phyloP scores from a whole-genome alignment of 2,797 vertebrate genomes.

The Neostethus bicornis region DNA sequence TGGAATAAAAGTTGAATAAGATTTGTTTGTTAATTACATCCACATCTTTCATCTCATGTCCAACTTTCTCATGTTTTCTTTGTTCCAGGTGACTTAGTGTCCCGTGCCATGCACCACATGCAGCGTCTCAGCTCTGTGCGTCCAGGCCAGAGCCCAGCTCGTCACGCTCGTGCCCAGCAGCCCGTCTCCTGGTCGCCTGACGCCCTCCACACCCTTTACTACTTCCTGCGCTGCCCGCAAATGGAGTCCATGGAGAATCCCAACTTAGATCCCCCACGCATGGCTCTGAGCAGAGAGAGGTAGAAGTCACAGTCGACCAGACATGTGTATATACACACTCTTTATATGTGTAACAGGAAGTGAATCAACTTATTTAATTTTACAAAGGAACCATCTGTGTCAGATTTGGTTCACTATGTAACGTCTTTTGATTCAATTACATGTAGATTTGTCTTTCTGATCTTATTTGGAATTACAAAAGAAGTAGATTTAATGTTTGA shows the following conservation, averaged over 20 bases:
- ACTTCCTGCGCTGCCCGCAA: conserved; percentile 96
- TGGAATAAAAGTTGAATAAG: not conserved
- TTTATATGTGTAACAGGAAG: conserved; percentile 6
- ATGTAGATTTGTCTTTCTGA: conserved; percentile 14
- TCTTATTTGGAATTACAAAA: conserved; percentile 7
- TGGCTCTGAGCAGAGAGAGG: conserved; percentile 96
- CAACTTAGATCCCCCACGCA: conserved; percentile 95
- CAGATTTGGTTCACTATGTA: not conserved
- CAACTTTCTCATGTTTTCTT: not conserved
- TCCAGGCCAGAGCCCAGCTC: conserved; percentile 87
- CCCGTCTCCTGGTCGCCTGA: conserved; percentile 96
- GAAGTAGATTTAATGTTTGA: conserved; percentile 9
- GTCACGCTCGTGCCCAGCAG: conserved; percentile 88
- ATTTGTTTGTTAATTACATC: not conserved
- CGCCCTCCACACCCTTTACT: conserved; percentile 97
- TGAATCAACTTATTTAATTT: conserved; percentile 33
- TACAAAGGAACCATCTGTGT: not conserved
- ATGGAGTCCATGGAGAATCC: conserved; percentile 99
- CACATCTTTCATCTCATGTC: conserved; percentile 1
- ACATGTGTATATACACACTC: conserved; percentile 12
- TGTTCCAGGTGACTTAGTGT: conserved; percentile 91
- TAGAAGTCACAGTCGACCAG: conserved; percentile 53
- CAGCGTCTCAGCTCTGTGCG: conserved; percentile 89
- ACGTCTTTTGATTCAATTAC: not conserved
- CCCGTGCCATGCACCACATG: conserved; percentile 98